These are phyloP conservation scores for Diplazon laetatorius DNA, from an alignment of 2,888 invertebrate species.

Conservation along the genomic window DNA sequence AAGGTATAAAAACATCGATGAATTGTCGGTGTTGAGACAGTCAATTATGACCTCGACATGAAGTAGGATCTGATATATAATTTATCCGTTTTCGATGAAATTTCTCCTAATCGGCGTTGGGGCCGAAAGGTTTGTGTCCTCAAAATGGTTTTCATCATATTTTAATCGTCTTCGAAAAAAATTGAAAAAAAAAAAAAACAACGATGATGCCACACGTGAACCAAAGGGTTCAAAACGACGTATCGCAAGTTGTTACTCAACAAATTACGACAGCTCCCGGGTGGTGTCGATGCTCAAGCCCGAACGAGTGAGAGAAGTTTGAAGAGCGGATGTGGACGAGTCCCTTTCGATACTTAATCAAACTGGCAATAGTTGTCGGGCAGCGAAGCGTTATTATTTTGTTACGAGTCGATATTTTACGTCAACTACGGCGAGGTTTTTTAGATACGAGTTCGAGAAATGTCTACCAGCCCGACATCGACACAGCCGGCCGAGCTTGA, in stretches of 20 bases:
- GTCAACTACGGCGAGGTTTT: conserved; percentile 28
- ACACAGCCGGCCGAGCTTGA: conserved; percentile 11
- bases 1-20: neutral
- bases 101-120: too few relatives aligned
- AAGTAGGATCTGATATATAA: neutral
- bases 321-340: conserved; percentile 53
- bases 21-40: neutral
- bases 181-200: too few relatives aligned
- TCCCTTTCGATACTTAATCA: conserved; percentile 56
- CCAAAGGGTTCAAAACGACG: conserved; percentile 15
- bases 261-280: conserved; percentile 55
- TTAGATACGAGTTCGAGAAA: conserved; percentile 6
- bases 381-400: conserved; percentile 57
- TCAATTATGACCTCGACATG: neutral
- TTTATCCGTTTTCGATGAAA: conserved; percentile 15
- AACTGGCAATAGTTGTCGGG: conserved; percentile 40
- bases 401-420: conserved; percentile 62
- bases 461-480: conserved; percentile 31
- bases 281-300: neutral
- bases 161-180: conserved; percentile 22
- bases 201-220: conserved; percentile 55
- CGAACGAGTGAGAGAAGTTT: neutral
- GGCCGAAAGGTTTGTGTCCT: conserved; percentile 21
- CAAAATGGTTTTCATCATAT: conserved; percentile 13
- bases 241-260: conserved; percentile 59